These are phyloP conservation scores for Berghia stephanieae DNA, from an alignment of 1,140 invertebrate genomes.

Conservation along the genomic window DNA sequence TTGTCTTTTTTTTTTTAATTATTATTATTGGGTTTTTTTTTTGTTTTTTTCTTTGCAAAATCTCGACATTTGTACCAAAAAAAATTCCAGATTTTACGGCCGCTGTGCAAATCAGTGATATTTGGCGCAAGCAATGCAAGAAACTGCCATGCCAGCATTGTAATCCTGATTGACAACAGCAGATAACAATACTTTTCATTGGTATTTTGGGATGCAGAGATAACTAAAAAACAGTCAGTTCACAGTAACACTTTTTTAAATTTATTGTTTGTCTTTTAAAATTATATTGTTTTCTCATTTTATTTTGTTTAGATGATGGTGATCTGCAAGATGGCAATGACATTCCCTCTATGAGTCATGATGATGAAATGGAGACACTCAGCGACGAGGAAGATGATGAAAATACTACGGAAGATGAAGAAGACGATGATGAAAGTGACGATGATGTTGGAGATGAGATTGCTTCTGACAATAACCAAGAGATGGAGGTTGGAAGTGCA, in stretches of 20 bases:
- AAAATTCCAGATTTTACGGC: too few relatives aligned
- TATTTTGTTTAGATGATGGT: conserved; percentile 11
- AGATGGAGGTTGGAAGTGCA: not conserved
- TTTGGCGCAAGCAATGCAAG: too few relatives aligned
- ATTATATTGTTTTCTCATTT: too few relatives aligned
- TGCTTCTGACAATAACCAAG: not conserved
- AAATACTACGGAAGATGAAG: conserved; percentile 8
- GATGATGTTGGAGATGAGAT: not conserved
- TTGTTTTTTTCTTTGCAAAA: too few relatives aligned
- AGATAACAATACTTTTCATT: not conserved
- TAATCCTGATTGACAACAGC: too few relatives aligned
- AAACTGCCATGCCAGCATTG: too few relatives aligned
- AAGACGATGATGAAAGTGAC: not conserved
- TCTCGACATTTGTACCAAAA: too few relatives aligned
- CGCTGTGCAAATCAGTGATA: too few relatives aligned
- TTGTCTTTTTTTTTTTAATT: too few relatives aligned
- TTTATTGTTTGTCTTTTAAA: too few relatives aligned
- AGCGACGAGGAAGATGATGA: not conserved
- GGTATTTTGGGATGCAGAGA: not conserved
- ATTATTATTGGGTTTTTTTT: too few relatives aligned
- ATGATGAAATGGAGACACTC: not conserved
- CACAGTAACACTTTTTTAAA: too few relatives aligned
- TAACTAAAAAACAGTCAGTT: not conserved
- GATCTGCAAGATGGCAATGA: not conserved
- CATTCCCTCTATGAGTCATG: not conserved